Conservation (phyloP, 2,888 invertebrate genomes). For the Apantesis nais region DNA sequence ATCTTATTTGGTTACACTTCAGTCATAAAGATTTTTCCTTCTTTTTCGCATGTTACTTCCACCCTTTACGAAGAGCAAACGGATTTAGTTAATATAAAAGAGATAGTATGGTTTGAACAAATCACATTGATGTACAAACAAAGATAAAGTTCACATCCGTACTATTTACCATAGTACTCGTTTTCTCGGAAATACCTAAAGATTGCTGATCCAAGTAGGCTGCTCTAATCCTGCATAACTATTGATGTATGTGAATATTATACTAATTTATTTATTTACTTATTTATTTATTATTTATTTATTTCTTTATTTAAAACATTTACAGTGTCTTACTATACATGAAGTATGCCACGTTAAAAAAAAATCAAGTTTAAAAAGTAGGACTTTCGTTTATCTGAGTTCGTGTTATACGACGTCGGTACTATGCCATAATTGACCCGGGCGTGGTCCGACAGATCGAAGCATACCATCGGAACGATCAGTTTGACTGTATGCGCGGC, state of each 20-base stretch:
- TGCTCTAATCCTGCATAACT: not conserved
- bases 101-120: constrained; percentile 12
- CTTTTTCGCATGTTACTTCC: constrained; percentile 15
- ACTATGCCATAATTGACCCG: no score
- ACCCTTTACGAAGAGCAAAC: constrained; percentile 7
- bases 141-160: not conserved
- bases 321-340: no score
- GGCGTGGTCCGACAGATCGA: no score
- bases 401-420: no score
- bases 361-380: no score
- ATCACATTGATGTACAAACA: not conserved
- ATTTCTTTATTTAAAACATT: no score
- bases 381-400: no score
- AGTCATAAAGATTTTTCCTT: constrained; percentile 22
- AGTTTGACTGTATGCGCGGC: no score
- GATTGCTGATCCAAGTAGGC: not conserved
- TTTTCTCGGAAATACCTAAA: constrained; percentile 18
- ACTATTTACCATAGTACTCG: constrained; percentile 19
- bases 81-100: constrained; percentile 24
- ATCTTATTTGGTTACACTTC: constrained; percentile 32
- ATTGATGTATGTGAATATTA: not conserved
- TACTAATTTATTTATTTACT: no score
- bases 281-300: no score
- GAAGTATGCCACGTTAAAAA: no score
- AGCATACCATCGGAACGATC: no score